phyloP scores from a whole-genome alignment of 2,797 vertebrate species.

The Xyrichtys novacula region DNA sequence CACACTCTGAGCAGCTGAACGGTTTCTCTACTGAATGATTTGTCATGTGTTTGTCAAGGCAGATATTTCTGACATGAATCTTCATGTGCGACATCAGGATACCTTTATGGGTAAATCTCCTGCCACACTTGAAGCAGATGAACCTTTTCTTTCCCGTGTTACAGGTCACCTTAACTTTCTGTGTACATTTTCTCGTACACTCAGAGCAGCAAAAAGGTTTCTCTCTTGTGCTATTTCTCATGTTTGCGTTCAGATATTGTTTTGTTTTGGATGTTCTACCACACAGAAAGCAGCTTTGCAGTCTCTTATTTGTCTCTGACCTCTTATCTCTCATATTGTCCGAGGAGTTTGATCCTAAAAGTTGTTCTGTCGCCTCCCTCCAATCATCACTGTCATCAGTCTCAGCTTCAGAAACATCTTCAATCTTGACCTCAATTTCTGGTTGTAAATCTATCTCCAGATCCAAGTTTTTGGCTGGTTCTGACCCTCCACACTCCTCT shows the following conservation, averaged over 20 bases:
- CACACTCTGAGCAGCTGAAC: no score
- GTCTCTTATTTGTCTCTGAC: neutral
- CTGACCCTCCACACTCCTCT: neutral
- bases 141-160: neutral
- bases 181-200: neutral
- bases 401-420: neutral
- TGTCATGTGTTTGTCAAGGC: no score
- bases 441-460: no score
- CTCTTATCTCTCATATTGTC: neutral
- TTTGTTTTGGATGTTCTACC: neutral
- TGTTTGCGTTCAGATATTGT: neutral
- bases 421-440: neutral
- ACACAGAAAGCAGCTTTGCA: neutral
- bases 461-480: neutral
- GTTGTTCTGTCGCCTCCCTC: neutral
- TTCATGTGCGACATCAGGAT: no score
- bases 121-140: neutral
- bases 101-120: no score
- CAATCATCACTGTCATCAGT: constrained; percentile 10
- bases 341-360: neutral
- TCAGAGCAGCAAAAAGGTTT: no score
- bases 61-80: no score
- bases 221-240: neutral
- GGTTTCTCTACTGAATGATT: no score
- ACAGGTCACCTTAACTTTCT: neutral